Base-by-base conservation (phyloP, 2,888 invertebrate genomes). In the Cerastis leucographa region DNA sequence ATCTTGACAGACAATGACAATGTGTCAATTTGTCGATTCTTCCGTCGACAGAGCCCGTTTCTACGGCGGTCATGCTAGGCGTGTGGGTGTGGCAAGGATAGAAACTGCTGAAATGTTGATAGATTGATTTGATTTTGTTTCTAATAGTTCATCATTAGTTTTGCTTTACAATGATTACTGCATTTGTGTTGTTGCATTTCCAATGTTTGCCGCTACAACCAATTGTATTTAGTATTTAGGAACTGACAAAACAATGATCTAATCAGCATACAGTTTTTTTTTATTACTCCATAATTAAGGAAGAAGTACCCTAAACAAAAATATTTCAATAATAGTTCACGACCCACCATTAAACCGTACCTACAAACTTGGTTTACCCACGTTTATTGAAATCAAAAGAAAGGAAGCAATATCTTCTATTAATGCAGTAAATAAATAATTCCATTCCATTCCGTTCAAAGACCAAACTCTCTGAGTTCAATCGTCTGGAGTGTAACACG, bases 401-500 rank as follows among this genome's bases (percentile, higher is more conserved):
- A 64, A 42, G 29, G 9, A 76, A 82, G 14, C 49, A 35, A 56
- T 56, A 40, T 64, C 25, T 46, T 12, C 9, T 17, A 35, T n/a
- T 25, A 66, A 66, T n/a, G 46, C 29, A 35, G 44, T 49, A 54
- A 56, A 80, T 78, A 69, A 64, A 71, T 68, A 61, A 71, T 83
- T 68, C 42, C 17, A 71, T 71, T 72, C 65, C 78, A 71, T 61
- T 66, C 49, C 35, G 69, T 59, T 64, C 67, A 62, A 72, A 74
- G 64, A 67, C 56, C 12, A 61, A 70, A 68, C 44, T 56, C n/a
- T 54, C 59, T 29, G 66, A 74, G 80, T 79, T 79, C 74, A 75
- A 78, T 77, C 66, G 76, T 78, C 78, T 68, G 71, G 35, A 71
- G 85, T 85, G 79, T 85, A 85, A 87, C 78, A 82, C 85, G 80